phyloP scores from a whole-genome alignment of 2,888 invertebrate genomes.

The Cryptus armator region DNA sequence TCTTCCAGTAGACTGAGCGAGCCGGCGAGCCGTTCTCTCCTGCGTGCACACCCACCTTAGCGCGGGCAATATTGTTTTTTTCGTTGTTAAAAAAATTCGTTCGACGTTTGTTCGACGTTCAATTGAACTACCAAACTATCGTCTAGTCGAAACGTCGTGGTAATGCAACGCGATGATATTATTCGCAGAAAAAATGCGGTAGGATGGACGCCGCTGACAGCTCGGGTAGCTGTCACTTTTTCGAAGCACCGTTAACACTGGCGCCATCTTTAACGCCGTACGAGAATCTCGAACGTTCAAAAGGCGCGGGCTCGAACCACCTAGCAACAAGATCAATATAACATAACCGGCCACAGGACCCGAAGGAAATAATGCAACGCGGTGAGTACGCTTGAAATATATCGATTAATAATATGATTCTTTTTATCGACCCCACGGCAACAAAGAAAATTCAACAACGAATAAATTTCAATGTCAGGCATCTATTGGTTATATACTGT shows the following conservation, averaged over 20 bases:
- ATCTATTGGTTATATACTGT: background rate
- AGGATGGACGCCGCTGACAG: slow-evolving; percentile 81
- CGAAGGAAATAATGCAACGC: slow-evolving; percentile 14
- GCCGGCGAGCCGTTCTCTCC: slow-evolving; percentile 83
- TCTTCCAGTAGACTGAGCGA: slow-evolving; percentile 84
- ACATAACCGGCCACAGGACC: slow-evolving; percentile 10
- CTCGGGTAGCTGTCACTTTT: slow-evolving; percentile 73
- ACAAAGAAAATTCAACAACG: background rate
- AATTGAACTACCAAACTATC: background rate
- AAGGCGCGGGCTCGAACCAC: slow-evolving; percentile 69
- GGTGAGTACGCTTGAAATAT: background rate
- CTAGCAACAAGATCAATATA: slow-evolving; percentile 79
- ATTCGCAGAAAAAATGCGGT: slow-evolving; percentile 76
- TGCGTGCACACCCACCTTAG: slow-evolving; percentile 82
- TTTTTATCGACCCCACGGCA: background rate
- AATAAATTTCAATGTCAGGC: background rate
- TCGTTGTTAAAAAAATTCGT: slow-evolving; percentile 5
- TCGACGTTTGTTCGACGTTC: background rate
- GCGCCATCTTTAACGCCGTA: slow-evolving; percentile 71
- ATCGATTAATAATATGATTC: background rate
- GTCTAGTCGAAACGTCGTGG: background rate
- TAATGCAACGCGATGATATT: slow-evolving; percentile 64
- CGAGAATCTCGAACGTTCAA: slow-evolving; percentile 23
- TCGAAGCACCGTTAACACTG: slow-evolving; percentile 37
- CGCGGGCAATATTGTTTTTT: slow-evolving; percentile 32